phyloP scores from a whole-genome alignment of 2,888 invertebrate genomes.

The Heliconius erato region DNA sequence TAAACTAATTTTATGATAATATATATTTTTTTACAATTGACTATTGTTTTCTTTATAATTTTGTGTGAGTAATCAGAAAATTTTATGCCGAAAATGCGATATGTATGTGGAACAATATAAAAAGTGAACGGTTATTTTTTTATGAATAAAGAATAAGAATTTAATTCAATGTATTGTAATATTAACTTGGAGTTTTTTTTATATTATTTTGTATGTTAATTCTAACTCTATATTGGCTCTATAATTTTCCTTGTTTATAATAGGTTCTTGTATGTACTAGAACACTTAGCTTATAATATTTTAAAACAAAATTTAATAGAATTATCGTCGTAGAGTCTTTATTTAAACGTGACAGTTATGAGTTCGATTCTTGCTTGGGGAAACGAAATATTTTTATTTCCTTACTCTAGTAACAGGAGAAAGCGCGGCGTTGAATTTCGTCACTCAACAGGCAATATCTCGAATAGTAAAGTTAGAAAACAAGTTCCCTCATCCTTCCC shows the following conservation, averaged over 20 bases:
- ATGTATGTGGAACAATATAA: background rate
- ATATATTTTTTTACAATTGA: background rate
- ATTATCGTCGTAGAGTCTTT: background rate
- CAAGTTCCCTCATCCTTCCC: no score
- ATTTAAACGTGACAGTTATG: background rate
- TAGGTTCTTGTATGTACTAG: background rate
- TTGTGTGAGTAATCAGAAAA: background rate
- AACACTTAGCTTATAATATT: background rate
- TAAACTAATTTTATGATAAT: background rate
- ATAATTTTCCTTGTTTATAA: background rate
- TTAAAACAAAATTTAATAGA: background rate
- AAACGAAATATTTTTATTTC: background rate
- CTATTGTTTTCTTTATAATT: constrained; percentile 6
- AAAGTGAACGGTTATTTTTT: background rate
- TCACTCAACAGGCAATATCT: no score
- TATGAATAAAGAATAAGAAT: constrained; percentile 3
- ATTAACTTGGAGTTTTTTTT: background rate
- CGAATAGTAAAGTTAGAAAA: no score
- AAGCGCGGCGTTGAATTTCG: no score
- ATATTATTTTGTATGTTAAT: background rate
- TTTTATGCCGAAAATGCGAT: constrained; percentile 1
- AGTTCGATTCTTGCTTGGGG: background rate
- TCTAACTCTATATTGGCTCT: background rate
- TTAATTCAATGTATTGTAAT: background rate
- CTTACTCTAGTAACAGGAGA: background rate